phyloP scores from a whole-genome alignment of 53 echinoderm and acorn worm species.

The Echinometra lucunter region DNA sequence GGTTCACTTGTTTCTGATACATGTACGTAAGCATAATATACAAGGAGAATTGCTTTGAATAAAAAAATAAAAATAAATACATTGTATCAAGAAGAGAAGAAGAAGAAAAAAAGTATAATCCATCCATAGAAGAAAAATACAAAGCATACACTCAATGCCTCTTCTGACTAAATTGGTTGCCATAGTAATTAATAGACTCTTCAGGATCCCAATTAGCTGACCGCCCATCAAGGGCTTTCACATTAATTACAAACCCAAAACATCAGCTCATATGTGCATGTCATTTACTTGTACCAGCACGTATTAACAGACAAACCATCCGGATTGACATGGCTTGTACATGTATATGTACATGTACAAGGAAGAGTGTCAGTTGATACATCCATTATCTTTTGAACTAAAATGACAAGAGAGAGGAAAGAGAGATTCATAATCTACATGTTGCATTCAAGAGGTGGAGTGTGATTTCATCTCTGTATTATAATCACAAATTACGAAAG shows the following conservation, averaged over 20 bases:
- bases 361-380: neutral
- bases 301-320: neutral
- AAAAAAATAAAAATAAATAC: too few species aligned
- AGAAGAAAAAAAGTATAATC: too few species aligned
- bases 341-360: too few species aligned
- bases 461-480: neutral
- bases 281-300: neutral
- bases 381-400: neutral
- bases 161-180: neutral
- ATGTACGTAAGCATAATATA: too few species aligned
- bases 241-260: slow-evolving; percentile 10
- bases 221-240: neutral
- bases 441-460: neutral
- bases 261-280: neutral
- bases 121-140: too few species aligned
- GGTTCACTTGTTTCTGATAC: too few species aligned
- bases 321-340: neutral
- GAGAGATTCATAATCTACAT: neutral
- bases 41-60: too few species aligned
- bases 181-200: slow-evolving; percentile 47
- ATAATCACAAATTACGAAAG: neutral
- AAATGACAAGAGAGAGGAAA: neutral
- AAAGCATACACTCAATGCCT: neutral
- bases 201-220: neutral
- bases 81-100: too few species aligned